Conservation (phyloP, 2,113 vertebrate species). For the Clarias magur region DNA sequence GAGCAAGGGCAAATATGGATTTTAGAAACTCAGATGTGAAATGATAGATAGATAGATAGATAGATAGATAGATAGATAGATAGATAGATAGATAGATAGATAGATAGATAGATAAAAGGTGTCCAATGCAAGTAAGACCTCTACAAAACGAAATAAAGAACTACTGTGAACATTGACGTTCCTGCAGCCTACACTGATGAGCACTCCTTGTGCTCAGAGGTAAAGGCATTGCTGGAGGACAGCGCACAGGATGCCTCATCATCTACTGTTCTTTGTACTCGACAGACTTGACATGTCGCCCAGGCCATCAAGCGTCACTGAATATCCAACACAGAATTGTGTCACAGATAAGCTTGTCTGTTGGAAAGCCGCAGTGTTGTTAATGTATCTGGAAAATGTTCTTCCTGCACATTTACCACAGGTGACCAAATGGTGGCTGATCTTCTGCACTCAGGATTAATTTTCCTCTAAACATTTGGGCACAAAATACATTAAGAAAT, state of each 20-base stretch:
- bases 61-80: neutral
- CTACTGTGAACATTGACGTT: neutral
- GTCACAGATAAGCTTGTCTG: neutral
- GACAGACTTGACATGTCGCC: neutral
- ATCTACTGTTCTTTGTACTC: neutral
- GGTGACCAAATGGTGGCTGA: neutral
- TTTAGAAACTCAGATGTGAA: neutral
- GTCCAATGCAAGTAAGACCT: neutral
- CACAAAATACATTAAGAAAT: neutral
- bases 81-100: constrained; percentile 10
- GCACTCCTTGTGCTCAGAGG: neutral
- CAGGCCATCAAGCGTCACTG: neutral
- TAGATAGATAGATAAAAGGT: neutral
- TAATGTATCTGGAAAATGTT: neutral
- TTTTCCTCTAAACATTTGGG: neutral
- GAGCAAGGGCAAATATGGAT: neutral
- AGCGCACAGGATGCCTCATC: neutral
- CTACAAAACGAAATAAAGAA: neutral
- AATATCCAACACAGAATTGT: neutral
- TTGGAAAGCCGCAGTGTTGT: neutral
- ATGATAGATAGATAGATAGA: neutral
- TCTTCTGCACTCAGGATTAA: neutral
- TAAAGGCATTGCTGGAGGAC: neutral
- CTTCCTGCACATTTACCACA: neutral
- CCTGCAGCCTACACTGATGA: neutral